Conservation (phyloP, 2,888 invertebrate genomes). For the Plutella xylostella region DNA sequence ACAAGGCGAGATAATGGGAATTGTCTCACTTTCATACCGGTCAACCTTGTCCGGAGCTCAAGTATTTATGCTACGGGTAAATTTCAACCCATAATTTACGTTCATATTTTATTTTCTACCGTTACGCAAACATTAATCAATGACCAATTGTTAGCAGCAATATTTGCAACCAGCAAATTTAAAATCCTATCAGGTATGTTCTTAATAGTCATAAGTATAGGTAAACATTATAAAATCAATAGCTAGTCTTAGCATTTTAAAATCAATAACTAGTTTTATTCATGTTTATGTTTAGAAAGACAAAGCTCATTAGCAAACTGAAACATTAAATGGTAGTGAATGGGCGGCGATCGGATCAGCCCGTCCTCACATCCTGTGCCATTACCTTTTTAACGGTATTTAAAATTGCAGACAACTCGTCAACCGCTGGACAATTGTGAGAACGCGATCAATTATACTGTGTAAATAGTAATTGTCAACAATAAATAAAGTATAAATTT, state of each 20-base stretch:
- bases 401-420: conserved; percentile 56
- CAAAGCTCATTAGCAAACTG: conserved; percentile 1
- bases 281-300: no score
- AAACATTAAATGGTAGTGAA: background rate
- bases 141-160: no score
- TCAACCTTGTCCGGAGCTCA: conserved; percentile 4
- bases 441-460: conserved; percentile 66
- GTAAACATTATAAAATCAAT: background rate
- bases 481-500: conserved; percentile 57
- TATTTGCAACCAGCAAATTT: no score
- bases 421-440: conserved; percentile 62
- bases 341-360: background rate
- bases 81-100: conserved; percentile 4
- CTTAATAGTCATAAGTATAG: background rate
- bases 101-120: conserved; percentile 5
- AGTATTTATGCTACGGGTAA: conserved; percentile 2
- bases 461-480: conserved; percentile 64
- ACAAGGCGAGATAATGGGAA: conserved; percentile 7
- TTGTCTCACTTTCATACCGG: conserved; percentile 1
- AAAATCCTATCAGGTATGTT: no score
- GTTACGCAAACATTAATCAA: conserved; percentile 4
- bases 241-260: no score
- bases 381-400: conserved; percentile 28
- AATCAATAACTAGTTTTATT: no score
- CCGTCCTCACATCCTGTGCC: conserved; percentile 1